Base-by-base conservation (phyloP, 2,888 invertebrate genomes). In the Archaeoteleia sp. region DNA sequence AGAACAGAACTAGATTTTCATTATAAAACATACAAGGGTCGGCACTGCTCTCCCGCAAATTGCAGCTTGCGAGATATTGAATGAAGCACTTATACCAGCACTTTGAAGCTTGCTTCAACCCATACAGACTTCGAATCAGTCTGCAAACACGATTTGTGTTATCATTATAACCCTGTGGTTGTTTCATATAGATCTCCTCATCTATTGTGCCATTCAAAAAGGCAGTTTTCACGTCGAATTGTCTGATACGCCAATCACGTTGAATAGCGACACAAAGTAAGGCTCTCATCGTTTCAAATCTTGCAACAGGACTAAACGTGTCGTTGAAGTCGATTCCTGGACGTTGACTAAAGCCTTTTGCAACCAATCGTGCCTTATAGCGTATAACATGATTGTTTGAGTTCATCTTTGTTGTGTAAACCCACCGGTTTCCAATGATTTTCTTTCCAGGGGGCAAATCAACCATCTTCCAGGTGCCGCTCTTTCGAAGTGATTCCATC, bases 241-340 rank as follows among this genome's bases (percentile, higher is more conserved):
- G 49, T 25, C 15, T 35, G 3, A 53, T 29, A 8, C 17, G 1
- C 15, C 40, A 30, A 13, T 8, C 13, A 8, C 20, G 8, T 10
- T 27, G 30, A n/a, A 42, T 42, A 15, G 32, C 42, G 7, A 53
- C 9, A 2, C 42, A n/a, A n/a, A 42, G 23, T 1, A 53, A 9
- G 14, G 20, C 42, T 27, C 42, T 43, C 29, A 43, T 43, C 3
- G 43, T 43, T 9, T 43, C 43, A 43, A 43, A 43, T 15, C 39
- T 7, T 6, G 15, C 37, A 1, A 87, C 86, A 77, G 87, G 87
- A 1, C 37, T 49, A 14, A 49, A 37, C 1, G 37, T 49, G 2
- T 49, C 37, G 13, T 2, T 14, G 9, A 27, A 49, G n/a, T 49
- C 37, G 1, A 37, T 34, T 2, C 27, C 29, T 37, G 49, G 25